Evolutionary conservation across 2,797 vertebrate genomes (phyloP).

Genomic region (Siniperca scherzeri): DNA sequence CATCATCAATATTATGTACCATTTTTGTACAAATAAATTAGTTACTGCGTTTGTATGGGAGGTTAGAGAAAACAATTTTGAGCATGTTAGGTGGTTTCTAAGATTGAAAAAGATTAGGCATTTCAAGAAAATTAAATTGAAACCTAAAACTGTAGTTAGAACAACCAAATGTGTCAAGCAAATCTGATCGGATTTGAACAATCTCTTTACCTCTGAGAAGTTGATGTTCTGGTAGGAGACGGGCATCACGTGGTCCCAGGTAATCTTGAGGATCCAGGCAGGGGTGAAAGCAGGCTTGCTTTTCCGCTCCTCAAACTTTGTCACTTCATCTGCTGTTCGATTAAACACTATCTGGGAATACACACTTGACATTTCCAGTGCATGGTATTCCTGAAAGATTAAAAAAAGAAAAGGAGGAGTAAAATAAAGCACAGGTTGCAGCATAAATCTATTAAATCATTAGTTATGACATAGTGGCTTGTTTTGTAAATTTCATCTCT

Average conservation of each 20-base stretch:
- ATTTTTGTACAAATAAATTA: not conserved
- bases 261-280: slow-evolving; percentile 89
- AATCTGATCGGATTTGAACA: not conserved
- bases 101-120: not conserved
- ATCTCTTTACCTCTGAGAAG: slow-evolving; percentile 81
- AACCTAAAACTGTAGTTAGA: too few species aligned
- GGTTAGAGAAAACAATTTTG: not conserved
- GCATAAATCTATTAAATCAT: not conserved
- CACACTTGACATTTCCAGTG: slow-evolving; percentile 76
- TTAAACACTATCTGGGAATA: slow-evolving; percentile 87
- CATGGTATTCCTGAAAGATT: slow-evolving; percentile 78
- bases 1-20: not conserved
- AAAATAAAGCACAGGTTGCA: not conserved
- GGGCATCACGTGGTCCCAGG: slow-evolving; percentile 87
- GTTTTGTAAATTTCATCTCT: not conserved
- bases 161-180: too few species aligned
- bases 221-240: slow-evolving; percentile 85
- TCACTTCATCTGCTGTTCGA: slow-evolving; percentile 84
- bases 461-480: not conserved
- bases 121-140: not conserved
- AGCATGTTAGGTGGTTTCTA: not conserved
- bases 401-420: not conserved
- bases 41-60: not conserved
- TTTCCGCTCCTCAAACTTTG: slow-evolving; percentile 75
- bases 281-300: slow-evolving; percentile 79